These are phyloP conservation scores for Caenorhabditis remanei DNA, from an alignment of 1,140 invertebrate species.

Conservation along the genomic window DNA sequence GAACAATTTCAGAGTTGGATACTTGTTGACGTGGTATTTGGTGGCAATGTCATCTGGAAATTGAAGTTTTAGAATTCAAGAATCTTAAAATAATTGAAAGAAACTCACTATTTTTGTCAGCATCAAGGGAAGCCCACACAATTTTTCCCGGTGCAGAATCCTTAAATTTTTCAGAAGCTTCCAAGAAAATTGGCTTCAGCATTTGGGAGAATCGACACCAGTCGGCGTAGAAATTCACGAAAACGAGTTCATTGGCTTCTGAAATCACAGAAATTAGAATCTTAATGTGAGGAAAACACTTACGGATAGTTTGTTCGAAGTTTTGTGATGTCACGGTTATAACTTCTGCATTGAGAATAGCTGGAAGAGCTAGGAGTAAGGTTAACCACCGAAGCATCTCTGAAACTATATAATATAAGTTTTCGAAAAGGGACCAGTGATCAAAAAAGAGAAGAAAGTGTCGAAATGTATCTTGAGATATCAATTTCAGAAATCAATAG, in stretches of 20 bases:
- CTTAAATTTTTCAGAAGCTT: conserved; percentile 86
- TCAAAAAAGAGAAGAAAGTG: not conserved
- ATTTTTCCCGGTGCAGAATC: conserved; percentile 84
- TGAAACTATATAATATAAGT: not conserved
- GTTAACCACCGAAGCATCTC: conserved; percentile 46
- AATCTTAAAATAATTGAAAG: not conserved
- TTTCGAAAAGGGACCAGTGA: not conserved
- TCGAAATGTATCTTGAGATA: not conserved
- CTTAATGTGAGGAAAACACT: conserved; percentile 5
- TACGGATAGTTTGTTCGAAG: conserved; percentile 39
- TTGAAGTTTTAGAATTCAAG: not conserved
- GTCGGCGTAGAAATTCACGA: conserved; percentile 98
- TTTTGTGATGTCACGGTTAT: conserved; percentile 38
- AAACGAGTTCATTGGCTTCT: conserved; percentile 84
- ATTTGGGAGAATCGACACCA: conserved; percentile 89
- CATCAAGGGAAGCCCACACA: conserved; percentile 95
- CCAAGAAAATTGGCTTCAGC: conserved; percentile 93
- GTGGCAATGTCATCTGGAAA: conserved; percentile 85
- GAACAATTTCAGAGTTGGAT: conserved; percentile 96
- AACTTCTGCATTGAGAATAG: conserved; percentile 40
- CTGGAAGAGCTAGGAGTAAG: conserved; percentile 16
- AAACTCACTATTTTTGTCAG: conserved; percentile 87
- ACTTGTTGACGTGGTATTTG: conserved; percentile 95
- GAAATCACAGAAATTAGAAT: conserved; percentile 47
- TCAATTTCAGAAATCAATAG: not conserved